Conservation (phyloP, 2,113 vertebrate genomes). For the Anoplopoma fimbria region DNA sequence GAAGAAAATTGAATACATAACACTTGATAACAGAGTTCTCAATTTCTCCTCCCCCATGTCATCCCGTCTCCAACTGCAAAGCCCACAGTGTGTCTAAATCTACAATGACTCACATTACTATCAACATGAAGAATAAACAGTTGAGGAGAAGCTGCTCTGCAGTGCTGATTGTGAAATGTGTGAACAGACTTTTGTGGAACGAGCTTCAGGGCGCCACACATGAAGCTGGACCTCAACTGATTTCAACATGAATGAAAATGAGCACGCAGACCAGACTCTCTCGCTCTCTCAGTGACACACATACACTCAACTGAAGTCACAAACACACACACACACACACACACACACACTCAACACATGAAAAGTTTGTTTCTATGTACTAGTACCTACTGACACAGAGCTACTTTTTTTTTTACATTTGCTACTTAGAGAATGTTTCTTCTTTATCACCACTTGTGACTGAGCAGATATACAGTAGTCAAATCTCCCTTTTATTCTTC, state of each 20-base stretch:
- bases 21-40: not conserved
- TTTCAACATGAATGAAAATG: slow-evolving; percentile 1
- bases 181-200: slow-evolving; percentile 29
- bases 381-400: not conserved
- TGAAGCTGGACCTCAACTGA: slow-evolving; percentile 2
- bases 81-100: slow-evolving; percentile 6
- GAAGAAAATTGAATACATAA: not conserved
- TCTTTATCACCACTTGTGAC: not conserved
- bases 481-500: not conserved
- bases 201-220: slow-evolving; percentile 35
- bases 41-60: slow-evolving; percentile 34
- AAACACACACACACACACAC: slow-evolving; percentile 16
- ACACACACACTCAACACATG: slow-evolving; percentile 10
- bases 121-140: slow-evolving; percentile 19
- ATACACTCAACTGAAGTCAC: slow-evolving; percentile 42
- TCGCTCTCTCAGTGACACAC: slow-evolving; percentile 27
- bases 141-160: slow-evolving; percentile 36
- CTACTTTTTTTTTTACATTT: too few relatives aligned
- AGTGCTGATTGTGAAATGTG: slow-evolving; percentile 5
- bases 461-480: not conserved
- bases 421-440: not conserved
- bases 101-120: not conserved
- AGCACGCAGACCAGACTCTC: slow-evolving; percentile 16
- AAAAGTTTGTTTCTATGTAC: not conserved
- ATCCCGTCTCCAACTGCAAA: slow-evolving; percentile 37